Evolutionary conservation across 2,113 vertebrate species (phyloP).

Genomic region (Apodemus speciosus): DNA sequence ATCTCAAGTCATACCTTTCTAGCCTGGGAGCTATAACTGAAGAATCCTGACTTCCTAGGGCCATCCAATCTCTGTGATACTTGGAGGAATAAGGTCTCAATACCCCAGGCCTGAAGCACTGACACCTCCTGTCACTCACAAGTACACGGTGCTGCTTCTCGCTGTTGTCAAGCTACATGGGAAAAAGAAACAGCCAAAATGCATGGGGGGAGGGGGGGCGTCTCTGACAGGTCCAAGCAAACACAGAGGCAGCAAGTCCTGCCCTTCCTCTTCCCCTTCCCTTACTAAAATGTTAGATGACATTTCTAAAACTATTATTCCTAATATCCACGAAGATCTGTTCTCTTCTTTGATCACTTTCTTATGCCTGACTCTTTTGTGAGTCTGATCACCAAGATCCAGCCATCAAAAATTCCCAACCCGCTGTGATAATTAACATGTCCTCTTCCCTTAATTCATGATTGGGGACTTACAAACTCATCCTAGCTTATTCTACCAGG

Average conservation of each 20-base stretch:
- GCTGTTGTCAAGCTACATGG: too few species aligned
- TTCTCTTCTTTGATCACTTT: background rate
- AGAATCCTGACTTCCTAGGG: too few species aligned
- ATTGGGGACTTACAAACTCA: background rate
- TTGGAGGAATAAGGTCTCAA: too few species aligned
- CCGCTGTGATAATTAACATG: background rate
- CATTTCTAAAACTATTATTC: background rate
- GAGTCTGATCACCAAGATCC: background rate
- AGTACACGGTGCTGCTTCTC: background rate
- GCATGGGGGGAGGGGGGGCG: background rate
- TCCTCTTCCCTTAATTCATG: too few species aligned
- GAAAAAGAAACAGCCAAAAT: background rate
- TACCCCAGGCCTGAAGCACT: background rate
- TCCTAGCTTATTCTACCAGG: background rate
- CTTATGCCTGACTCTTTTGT: background rate
- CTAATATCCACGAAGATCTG: rapidly evolving
- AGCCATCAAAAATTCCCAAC: background rate
- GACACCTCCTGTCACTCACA: background rate
- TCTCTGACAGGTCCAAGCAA: background rate
- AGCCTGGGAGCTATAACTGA: background rate
- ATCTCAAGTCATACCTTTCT: too few species aligned
- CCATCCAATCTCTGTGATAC: background rate
- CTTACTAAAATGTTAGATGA: background rate
- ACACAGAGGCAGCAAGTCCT: background rate
- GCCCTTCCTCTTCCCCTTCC: background rate